Evolutionary conservation across 2,888 invertebrate genomes (phyloP), one percentile per base, ranked within the genome.

Genomic region (Platerodrilus igneus): DNA sequence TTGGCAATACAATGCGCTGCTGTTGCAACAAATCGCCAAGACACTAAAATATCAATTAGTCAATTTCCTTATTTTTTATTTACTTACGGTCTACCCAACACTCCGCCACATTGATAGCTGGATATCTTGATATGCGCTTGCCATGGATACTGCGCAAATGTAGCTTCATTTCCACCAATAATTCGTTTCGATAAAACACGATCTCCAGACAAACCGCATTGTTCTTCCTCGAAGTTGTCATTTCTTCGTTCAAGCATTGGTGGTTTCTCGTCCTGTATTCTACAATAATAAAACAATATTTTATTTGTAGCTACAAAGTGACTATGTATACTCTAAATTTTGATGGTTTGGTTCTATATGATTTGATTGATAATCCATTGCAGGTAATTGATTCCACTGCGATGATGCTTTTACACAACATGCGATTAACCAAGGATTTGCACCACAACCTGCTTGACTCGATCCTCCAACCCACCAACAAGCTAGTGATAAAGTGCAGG

Each of bases 1-100:
- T 84, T 78, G 21, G 86, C 81, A 35, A 88, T 84, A 63, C 88
- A 89, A 62, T 89, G 89, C 0, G 87, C 89, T 0, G 87, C 87
- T 0, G 87, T 88, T 1, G 86, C 85, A 2, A 88, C 82, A 57
- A 72, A 83, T 63, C 77, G 76, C 1, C 78, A 74, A 2, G 85
- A 86, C 18, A 88, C 83, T 74, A 61, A 5, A 64, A 53, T 5
- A 28, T 35, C 38, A 33, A 27, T 13, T 13, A 28, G n/a, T 28
- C 11, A 5, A 28, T 17, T n/a, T n/a, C n/a, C n/a, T n/a, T n/a
- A n/a, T n/a, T n/a, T n/a, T n/a, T n/a, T n/a, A n/a, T n/a, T n/a
- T n/a, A n/a, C n/a, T n/a, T n/a, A n/a, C n/a, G n/a, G n/a, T 52
- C 52, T 58, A 78, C 78, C 77, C 41, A 88, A 65, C 0, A 87